Evolutionary conservation across 2,888 invertebrate genomes (phyloP).

Genomic region (Diplolepis rosae): DNA sequence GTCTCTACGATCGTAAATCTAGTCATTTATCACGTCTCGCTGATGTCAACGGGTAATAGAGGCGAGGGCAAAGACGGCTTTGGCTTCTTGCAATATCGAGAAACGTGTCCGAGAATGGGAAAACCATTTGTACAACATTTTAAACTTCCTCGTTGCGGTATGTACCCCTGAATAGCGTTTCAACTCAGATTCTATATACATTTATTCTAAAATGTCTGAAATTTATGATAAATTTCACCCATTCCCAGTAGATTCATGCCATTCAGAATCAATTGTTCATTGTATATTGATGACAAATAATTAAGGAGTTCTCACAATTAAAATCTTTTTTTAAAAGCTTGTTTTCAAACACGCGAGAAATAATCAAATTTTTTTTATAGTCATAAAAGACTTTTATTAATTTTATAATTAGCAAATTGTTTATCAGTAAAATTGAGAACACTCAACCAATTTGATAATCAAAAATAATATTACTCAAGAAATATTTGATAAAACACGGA

Average conservation of each 20-base stretch:
- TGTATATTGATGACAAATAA: no score
- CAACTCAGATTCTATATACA: neutral
- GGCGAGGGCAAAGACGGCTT: conserved; percentile 38
- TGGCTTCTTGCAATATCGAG: conserved; percentile 40
- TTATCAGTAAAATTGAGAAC: no score
- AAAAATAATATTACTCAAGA: no score
- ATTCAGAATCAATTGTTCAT: neutral
- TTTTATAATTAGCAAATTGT: no score
- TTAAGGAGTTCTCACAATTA: no score
- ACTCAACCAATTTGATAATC: no score
- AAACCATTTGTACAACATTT: neutral
- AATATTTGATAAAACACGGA: no score
- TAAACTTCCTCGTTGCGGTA: conserved; percentile 4
- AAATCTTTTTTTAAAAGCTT: neutral
- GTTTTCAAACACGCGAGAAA: neutral
- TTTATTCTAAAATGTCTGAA: neutral
- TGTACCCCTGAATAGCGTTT: neutral
- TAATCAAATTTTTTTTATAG: no score
- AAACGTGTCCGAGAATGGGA: conserved; percentile 11
- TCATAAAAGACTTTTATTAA: no score
- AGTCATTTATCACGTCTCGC: conserved; percentile 56
- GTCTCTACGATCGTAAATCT: conserved; percentile 53
- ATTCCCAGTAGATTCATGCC: neutral
- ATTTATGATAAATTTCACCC: neutral
- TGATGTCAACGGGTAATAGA: conserved; percentile 43